Evolutionary conservation across 2,113 vertebrate genomes (phyloP).

Genomic region (Fregetta grallaria): DNA sequence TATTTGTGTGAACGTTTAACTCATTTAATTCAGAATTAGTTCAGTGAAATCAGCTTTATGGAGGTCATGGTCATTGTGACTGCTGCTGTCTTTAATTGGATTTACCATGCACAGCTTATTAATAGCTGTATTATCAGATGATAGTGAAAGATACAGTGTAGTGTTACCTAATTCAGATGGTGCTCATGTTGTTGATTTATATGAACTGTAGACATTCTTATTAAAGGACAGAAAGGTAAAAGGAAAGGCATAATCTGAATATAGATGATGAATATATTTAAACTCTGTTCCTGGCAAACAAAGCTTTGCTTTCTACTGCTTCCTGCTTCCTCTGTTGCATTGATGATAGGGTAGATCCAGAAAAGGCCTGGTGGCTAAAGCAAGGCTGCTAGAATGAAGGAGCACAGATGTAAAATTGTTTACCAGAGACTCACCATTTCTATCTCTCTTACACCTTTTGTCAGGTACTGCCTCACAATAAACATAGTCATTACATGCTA

Average conservation of each 20-base stretch:
- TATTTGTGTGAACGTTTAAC: background rate
- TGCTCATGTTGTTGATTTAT: background rate
- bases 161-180: background rate
- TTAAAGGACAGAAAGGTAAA: background rate
- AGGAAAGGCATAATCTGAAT: background rate
- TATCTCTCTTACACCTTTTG: background rate
- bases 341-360: background rate
- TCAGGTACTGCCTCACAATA: background rate
- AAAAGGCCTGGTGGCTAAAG: background rate
- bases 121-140: background rate
- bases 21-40: background rate
- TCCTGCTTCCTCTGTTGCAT: background rate
- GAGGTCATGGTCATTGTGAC: background rate
- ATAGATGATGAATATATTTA: slow-evolving; percentile 28
- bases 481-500: background rate
- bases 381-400: background rate
- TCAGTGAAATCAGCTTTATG: background rate
- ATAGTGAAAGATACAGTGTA: background rate
- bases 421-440: background rate
- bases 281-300: background rate
- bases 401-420: background rate
- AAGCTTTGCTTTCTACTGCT: background rate
- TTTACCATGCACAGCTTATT: background rate
- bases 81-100: background rate
- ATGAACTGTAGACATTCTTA: background rate